phyloP scores from a whole-genome alignment of 2,888 invertebrate genomes.

The Zhuqinia jingwanae region DNA sequence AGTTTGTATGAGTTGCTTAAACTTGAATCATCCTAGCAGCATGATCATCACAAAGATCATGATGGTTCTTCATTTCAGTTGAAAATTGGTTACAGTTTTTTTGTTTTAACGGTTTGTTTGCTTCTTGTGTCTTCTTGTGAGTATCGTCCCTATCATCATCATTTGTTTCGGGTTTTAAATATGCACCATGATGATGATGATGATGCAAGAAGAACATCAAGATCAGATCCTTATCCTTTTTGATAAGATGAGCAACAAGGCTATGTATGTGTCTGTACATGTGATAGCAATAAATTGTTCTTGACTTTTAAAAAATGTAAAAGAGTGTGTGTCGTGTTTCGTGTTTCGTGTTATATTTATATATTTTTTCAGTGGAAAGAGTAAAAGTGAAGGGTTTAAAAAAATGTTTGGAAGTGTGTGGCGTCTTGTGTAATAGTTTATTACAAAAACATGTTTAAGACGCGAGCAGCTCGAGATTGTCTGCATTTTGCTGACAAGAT shows the following conservation, averaged over 20 bases:
- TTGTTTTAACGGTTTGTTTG: slow-evolving; percentile 3
- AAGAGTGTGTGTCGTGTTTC: background rate
- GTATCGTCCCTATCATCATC: background rate
- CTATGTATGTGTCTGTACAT: background rate
- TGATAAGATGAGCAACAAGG: background rate
- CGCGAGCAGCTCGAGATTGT: no score
- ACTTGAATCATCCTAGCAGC: slow-evolving; percentile 24
- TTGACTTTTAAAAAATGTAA: background rate
- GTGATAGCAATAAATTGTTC: background rate
- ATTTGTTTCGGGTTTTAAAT: background rate
- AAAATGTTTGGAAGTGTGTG: background rate
- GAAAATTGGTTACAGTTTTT: slow-evolving; percentile 12
- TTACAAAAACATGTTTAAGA: no score
- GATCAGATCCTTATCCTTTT: slow-evolving; percentile 29
- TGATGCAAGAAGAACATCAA: background rate
- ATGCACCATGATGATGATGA: background rate
- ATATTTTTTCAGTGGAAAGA: background rate
- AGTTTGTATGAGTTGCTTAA: slow-evolving; percentile 37
- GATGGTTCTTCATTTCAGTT: background rate
- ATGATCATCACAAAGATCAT: slow-evolving; percentile 14
- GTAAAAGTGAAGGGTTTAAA: slow-evolving; percentile 18
- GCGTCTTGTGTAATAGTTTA: background rate
- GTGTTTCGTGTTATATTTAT: background rate
- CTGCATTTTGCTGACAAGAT: no score
- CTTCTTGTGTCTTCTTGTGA: background rate